A percentile compares a stretch with the other conserved stretches of the same genome.
Conservation (phyloP, 2,113 vertebrate genomes). For the Corynorhinus townsendii region DNA sequence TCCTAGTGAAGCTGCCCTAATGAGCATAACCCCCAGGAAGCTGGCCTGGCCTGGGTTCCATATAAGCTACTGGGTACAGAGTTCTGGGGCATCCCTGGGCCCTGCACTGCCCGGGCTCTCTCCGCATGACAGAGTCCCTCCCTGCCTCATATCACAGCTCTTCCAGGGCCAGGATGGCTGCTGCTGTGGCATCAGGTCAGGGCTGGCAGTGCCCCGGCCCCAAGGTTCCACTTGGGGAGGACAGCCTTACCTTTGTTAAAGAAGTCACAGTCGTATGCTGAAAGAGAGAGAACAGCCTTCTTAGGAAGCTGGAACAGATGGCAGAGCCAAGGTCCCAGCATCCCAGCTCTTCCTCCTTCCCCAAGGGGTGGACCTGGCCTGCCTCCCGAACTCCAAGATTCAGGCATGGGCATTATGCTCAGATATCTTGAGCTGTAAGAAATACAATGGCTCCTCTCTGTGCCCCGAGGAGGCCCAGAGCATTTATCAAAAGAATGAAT, state of each 20-base stretch:
- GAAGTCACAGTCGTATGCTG: constrained; percentile 98
- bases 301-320: constrained; percentile 4
- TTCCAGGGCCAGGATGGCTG: background rate
- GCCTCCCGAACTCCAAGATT: background rate
- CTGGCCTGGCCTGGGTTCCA: background rate
- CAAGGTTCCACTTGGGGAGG: background rate
- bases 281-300: constrained; percentile 68
- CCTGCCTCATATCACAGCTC: background rate
- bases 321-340: background rate
- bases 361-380: background rate
- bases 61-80: background rate
- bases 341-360: background rate
- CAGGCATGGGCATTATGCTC: background rate
- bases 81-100: background rate
- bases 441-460: background rate
- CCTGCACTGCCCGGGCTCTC: background rate
- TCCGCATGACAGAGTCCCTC: background rate
- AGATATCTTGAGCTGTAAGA: background rate
- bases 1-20: background rate
- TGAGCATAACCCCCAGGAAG: background rate
- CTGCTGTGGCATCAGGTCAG: background rate
- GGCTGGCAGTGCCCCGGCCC: background rate
- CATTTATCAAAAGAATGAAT: background rate
- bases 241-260: constrained; percentile 93
- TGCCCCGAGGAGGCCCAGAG: background rate